phyloP scores from a whole-genome alignment of 2,888 invertebrate genomes.

The Epicampocera succincta region DNA sequence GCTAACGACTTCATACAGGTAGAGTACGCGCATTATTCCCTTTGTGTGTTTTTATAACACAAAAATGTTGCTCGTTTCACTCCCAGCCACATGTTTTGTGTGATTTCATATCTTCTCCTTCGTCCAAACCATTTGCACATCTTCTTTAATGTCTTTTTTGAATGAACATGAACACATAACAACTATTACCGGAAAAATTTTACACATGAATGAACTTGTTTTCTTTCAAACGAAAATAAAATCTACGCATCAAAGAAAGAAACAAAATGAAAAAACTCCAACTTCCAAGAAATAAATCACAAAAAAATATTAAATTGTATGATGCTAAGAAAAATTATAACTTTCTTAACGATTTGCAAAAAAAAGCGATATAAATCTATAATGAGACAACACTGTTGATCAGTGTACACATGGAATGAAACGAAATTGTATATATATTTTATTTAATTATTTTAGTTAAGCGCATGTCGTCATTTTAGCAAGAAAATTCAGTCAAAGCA shows the following conservation, averaged over 20 bases:
- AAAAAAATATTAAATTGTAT: slow-evolving; percentile 26
- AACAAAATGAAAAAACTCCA: background rate
- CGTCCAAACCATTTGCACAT: slow-evolving; percentile 37
- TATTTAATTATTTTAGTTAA: no score
- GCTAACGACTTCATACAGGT: slow-evolving; percentile 41
- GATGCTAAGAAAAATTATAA: slow-evolving; percentile 6
- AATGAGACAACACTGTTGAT: slow-evolving; percentile 53
- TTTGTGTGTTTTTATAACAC: slow-evolving; percentile 21
- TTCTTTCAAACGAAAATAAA: background rate
- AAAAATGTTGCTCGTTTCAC: slow-evolving; percentile 7
- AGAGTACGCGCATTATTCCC: slow-evolving; percentile 17
- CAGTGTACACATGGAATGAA: slow-evolving; percentile 5
- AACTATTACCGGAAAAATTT: slow-evolving; percentile 46
- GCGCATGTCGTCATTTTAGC: no score
- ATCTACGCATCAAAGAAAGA: slow-evolving; percentile 7
- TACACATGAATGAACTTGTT: slow-evolving; percentile 61
- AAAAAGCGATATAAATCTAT: slow-evolving; percentile 51
- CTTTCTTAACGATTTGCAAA: slow-evolving; percentile 38
- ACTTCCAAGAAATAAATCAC: slow-evolving; percentile 5
- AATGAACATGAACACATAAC: slow-evolving; percentile 47
- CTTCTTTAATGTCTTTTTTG: slow-evolving; percentile 25
- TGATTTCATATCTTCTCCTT: slow-evolving; percentile 16
- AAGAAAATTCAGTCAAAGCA: no score
- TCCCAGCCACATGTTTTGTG: slow-evolving; percentile 10
- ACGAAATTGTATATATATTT: background rate